Conservation (phyloP, 2,797 vertebrate species). For the Myotis planiceps region DNA sequence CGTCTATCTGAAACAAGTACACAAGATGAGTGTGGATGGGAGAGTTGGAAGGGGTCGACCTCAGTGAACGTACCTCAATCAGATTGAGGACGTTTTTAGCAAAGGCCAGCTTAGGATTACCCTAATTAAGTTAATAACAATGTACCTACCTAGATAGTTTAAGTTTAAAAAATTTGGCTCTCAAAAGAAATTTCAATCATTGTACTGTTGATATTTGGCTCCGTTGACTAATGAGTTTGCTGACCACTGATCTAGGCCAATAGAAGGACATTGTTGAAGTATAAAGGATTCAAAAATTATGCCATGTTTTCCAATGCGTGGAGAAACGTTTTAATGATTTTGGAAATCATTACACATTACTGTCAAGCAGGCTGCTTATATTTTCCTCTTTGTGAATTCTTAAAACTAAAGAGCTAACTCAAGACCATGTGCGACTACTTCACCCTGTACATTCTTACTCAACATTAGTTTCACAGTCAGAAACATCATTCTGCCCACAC, state of each 20-base stretch:
- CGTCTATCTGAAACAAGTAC: no score
- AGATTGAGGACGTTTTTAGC: no score
- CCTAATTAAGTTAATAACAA: no score
- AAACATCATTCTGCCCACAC: background rate
- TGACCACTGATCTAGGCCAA: background rate
- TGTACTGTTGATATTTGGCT: no score
- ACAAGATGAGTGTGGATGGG: no score
- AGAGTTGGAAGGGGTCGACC: no score
- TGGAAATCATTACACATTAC: background rate
- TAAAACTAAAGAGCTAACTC: background rate
- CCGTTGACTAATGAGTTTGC: no score
- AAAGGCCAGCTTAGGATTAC: no score
- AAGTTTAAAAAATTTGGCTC: no score
- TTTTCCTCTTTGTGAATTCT: background rate
- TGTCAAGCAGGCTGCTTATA: background rate
- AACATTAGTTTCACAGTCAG: background rate
- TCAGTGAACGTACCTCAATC: no score
- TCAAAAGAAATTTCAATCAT: no score
- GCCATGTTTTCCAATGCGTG: background rate
- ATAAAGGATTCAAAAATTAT: background rate
- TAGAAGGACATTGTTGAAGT: background rate
- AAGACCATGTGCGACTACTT: background rate
- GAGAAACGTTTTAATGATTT: conserved; percentile 13
- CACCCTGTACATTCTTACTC: background rate
- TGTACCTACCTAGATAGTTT: no score